phyloP scores from a whole-genome alignment of 2,113 vertebrate genomes.

The Brachyhypopomus occidentalis region DNA sequence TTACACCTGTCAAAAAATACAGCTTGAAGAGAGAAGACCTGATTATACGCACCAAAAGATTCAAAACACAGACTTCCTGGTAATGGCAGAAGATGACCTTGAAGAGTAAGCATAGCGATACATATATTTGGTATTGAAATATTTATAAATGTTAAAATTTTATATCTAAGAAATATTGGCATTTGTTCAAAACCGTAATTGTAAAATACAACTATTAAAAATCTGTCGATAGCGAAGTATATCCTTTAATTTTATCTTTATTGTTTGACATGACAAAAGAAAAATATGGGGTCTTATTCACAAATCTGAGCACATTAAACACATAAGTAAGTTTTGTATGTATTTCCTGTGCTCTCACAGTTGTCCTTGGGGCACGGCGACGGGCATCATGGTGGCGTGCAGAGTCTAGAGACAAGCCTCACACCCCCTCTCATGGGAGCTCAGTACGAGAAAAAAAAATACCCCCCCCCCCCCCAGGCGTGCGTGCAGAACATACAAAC shows the following conservation, averaged over 20 bases:
- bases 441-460: constrained; percentile 15
- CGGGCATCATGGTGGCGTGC: background rate
- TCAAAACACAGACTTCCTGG: background rate
- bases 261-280: too few relatives aligned
- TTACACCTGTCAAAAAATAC: background rate
- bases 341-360: too few relatives aligned
- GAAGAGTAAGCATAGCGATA: background rate
- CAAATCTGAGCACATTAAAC: too few relatives aligned
- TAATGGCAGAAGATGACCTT: background rate
- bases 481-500: constrained; percentile 35
- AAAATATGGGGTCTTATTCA: too few relatives aligned
- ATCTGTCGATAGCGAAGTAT: too few relatives aligned
- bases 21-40: background rate
- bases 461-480: constrained; percentile 12
- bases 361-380: too few relatives aligned
- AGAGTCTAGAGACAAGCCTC: constrained; percentile 1
- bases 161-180: background rate
- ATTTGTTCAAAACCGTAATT: background rate
- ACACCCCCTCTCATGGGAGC: constrained; percentile 11
- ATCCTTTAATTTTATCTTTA: too few relatives aligned
- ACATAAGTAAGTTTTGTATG: too few relatives aligned
- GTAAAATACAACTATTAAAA: too few relatives aligned
- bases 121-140: background rate
- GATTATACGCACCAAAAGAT: background rate
- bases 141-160: too few relatives aligned